Percentiles rank a stretch among this genome's conserved stretches.
Evolutionary conservation across 30 jellyfish, hydroid and myxozoan genomes (phyloP).

Genomic region (Haliclystus octoradiatus): DNA sequence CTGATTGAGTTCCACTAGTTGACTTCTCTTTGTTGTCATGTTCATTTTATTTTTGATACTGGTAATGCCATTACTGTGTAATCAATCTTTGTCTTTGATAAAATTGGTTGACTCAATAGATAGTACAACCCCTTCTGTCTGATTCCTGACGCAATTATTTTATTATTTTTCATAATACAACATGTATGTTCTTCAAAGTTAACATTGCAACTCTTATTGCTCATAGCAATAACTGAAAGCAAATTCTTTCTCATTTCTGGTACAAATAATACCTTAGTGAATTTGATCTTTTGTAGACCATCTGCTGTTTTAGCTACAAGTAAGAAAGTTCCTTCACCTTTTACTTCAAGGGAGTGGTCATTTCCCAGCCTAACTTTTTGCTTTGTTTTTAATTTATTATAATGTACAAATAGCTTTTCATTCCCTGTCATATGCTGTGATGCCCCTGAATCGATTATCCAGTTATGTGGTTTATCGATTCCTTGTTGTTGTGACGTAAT

Average conservation of each 20-base stretch:
- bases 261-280: neutral
- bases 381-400: no score
- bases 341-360: neutral
- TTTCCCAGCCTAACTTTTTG: neutral
- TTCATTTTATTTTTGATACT: no score
- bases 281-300: neutral
- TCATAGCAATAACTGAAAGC: neutral
- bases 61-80: no score
- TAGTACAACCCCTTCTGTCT: neutral
- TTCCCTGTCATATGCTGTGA: neutral
- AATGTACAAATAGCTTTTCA: neutral
- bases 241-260: neutral
- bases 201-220: neutral
- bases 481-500: no score
- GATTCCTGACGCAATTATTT: neutral
- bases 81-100: no score
- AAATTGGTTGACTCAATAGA: neutral
- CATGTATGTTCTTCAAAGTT: neutral
- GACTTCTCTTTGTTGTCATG: no score
- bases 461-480: no score
- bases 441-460: slow-evolving; percentile 3
- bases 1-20: no score
- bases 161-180: no score
- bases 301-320: neutral
- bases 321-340: neutral